phyloP scores from a whole-genome alignment of 2,797 vertebrate genomes.

The Fundulus diaphanus region DNA sequence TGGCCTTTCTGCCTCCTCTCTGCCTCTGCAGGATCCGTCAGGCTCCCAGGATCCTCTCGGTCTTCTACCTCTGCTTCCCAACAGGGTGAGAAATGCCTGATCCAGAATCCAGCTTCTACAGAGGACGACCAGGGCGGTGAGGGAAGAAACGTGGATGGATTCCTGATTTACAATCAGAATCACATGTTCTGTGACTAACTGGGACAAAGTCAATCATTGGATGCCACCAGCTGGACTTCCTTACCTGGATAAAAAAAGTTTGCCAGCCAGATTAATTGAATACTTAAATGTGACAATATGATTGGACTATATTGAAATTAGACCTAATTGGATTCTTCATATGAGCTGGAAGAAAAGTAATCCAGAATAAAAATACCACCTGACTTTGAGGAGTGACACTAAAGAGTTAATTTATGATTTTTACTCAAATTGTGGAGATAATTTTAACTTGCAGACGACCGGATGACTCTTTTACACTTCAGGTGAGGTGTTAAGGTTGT shows the following conservation, averaged over 20 bases:
- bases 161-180: neutral
- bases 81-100: slow-evolving; percentile 81
- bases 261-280: neutral
- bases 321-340: neutral
- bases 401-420: neutral
- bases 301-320: neutral
- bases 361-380: no score
- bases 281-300: neutral
- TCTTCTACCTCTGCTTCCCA: slow-evolving; percentile 61
- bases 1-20: slow-evolving; percentile 22
- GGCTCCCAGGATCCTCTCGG: slow-evolving; percentile 62
- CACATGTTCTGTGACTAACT: neutral
- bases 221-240: neutral
- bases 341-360: neutral
- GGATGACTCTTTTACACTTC: neutral
- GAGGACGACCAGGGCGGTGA: slow-evolving; percentile 20
- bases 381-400: neutral
- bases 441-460: neutral
- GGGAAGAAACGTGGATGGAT: neutral
- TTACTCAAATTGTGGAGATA: neutral
- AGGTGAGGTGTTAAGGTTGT: neutral
- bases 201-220: neutral
- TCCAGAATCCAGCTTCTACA: slow-evolving; percentile 35
- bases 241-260: neutral
- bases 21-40: slow-evolving; percentile 54